Evolutionary conservation across 1,140 invertebrate species (phyloP).

Genomic region (Dufourea novaeangliae): DNA sequence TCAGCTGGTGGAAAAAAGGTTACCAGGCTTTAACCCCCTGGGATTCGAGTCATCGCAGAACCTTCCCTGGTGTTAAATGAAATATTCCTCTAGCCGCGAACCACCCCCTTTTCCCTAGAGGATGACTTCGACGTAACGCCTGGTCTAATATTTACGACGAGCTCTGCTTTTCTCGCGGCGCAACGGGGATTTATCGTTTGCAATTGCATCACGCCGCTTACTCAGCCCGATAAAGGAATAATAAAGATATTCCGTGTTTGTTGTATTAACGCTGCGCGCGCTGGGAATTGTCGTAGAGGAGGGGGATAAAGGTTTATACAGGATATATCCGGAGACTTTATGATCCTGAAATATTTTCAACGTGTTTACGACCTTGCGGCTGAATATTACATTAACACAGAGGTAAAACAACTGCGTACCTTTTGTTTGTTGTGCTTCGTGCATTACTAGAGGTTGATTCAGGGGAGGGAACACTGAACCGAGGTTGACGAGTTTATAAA

Average conservation of each 20-base stretch:
- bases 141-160: background rate
- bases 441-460: background rate
- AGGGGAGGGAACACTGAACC: no score
- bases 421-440: background rate
- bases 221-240: background rate
- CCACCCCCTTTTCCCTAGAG: background rate
- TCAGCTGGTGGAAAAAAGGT: no score
- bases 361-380: background rate
- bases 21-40: background rate
- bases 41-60: background rate
- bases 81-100: background rate
- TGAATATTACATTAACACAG: background rate
- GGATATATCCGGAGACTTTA: background rate
- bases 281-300: no score
- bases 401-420: background rate
- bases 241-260: background rate
- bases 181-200: no score
- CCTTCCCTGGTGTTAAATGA: background rate
- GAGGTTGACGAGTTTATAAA: no score
- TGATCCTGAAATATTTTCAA: background rate
- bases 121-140: background rate
- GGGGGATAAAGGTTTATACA: background rate
- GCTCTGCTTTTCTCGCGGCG: background rate
- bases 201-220: background rate
- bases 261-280: background rate